Evolutionary conservation across 2,797 vertebrate genomes (phyloP).

Genomic region (Macroramphosus scolopax): DNA sequence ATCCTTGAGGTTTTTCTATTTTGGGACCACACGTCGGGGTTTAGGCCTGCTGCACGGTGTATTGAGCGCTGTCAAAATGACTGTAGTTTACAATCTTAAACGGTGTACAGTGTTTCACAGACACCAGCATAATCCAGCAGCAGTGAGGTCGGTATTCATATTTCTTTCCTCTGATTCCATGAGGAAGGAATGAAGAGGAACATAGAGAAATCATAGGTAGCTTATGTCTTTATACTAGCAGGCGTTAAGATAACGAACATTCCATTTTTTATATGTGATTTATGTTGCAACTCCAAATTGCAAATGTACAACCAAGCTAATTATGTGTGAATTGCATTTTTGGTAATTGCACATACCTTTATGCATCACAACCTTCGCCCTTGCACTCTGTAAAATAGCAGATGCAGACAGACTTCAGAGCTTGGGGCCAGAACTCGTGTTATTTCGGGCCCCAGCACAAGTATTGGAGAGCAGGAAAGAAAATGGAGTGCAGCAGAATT

Average conservation of each 20-base stretch:
- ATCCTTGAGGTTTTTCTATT: conserved; percentile 22
- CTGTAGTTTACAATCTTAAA: conserved; percentile 3
- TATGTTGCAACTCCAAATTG: background rate
- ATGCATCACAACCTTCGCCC: conserved; percentile 14
- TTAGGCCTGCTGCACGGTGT: background rate
- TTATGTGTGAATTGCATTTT: background rate
- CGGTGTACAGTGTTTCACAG: no score
- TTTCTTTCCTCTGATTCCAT: no score
- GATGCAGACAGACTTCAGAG: conserved; percentile 26
- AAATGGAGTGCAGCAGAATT: conserved; percentile 44
- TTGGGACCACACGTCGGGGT: conserved; percentile 10
- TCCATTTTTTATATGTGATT: no score
- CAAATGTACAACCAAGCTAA: background rate
- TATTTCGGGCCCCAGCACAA: conserved; percentile 57
- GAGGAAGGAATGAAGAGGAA: no score
- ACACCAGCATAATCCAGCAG: no score
- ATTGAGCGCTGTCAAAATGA: conserved; percentile 8
- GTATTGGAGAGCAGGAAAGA: conserved; percentile 42
- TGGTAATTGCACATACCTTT: conserved; percentile 15
- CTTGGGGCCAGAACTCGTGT: conserved; percentile 32
- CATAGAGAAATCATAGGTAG: no score
- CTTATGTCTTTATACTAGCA: no score
- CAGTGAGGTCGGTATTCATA: no score
- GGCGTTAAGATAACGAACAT: no score
- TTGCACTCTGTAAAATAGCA: conserved; percentile 15